Evolutionary conservation across 2,113 vertebrate species (phyloP).

Genomic region (Chionodraco myersi): DNA sequence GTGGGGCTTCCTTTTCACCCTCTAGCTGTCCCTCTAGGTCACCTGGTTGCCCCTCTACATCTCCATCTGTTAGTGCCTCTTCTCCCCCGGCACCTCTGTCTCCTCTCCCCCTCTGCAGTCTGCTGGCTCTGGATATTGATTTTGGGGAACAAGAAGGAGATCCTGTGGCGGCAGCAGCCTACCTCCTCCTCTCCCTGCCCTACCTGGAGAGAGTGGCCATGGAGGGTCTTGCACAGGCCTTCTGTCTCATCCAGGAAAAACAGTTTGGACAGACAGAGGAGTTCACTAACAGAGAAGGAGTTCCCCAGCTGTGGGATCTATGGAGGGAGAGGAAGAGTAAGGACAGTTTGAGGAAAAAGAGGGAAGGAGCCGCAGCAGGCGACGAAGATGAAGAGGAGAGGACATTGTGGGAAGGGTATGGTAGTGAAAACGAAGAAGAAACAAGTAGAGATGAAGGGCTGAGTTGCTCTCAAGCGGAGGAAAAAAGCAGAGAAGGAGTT

Average conservation of each 20-base stretch:
- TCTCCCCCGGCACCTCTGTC: constrained; percentile 22
- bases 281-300: constrained; percentile 63
- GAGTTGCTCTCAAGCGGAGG: constrained; percentile 4
- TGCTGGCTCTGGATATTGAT: constrained; percentile 80
- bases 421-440: constrained; percentile 38
- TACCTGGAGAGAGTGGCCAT: constrained; percentile 74
- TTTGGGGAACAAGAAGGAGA: constrained; percentile 75
- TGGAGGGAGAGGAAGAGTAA: constrained; percentile 47
- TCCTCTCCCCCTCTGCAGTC: constrained; percentile 64
- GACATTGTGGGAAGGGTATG: constrained; percentile 22
- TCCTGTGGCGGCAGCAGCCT: constrained; percentile 59
- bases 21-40: constrained; percentile 12
- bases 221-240: constrained; percentile 76
- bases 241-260: constrained; percentile 62
- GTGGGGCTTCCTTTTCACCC: constrained; percentile 8
- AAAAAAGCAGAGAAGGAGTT: background rate
- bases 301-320: constrained; percentile 66
- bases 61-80: constrained; percentile 6
- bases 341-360: background rate
- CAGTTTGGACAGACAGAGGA: constrained; percentile 58
- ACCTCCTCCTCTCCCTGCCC: constrained; percentile 78
- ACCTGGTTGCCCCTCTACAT: background rate
- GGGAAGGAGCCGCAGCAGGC: constrained; percentile 5
- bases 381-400: constrained; percentile 26
- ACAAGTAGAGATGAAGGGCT: constrained; percentile 8